Percentiles rank a stretch among this genome's conserved stretches.
Evolutionary conservation across 53 echinoderm and acorn worm genomes (phyloP).

Genomic region (Mesocentrotus franciscanus): DNA sequence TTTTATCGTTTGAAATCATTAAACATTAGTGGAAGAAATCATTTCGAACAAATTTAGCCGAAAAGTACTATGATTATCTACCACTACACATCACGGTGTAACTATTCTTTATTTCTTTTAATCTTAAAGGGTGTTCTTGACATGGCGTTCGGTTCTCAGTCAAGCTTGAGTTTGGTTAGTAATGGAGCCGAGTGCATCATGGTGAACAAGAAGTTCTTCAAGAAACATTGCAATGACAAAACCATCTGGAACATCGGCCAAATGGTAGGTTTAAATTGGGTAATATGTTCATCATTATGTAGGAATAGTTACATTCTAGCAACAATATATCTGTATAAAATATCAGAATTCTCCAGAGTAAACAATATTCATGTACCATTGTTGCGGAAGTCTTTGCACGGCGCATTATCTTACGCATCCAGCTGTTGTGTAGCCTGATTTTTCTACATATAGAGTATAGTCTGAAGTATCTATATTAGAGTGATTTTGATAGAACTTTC

Average conservation of each 20-base stretch:
- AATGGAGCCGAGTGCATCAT: constrained; percentile 95
- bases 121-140: constrained; percentile 82
- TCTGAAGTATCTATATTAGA: too few species aligned
- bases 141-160: constrained; percentile 87
- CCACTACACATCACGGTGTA: too few species aligned
- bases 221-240: constrained; percentile 83
- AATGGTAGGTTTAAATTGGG: constrained; percentile 62
- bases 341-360: background rate
- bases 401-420: too few species aligned
- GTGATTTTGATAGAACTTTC: too few species aligned
- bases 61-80: too few species aligned
- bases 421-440: too few species aligned
- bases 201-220: constrained; percentile 93
- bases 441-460: too few species aligned
- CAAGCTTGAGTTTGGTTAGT: constrained; percentile 87
- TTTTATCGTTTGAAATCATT: too few species aligned
- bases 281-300: background rate
- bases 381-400: too few species aligned
- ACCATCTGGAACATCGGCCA: constrained; percentile 81
- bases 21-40: too few species aligned
- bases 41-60: too few species aligned
- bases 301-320: background rate
- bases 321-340: background rate
- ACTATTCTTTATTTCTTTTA: background rate
- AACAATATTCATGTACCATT: background rate